Evolutionary conservation across 2,113 vertebrate genomes (phyloP).

Genomic region (Rhegmatorhina hoffmannsi): DNA sequence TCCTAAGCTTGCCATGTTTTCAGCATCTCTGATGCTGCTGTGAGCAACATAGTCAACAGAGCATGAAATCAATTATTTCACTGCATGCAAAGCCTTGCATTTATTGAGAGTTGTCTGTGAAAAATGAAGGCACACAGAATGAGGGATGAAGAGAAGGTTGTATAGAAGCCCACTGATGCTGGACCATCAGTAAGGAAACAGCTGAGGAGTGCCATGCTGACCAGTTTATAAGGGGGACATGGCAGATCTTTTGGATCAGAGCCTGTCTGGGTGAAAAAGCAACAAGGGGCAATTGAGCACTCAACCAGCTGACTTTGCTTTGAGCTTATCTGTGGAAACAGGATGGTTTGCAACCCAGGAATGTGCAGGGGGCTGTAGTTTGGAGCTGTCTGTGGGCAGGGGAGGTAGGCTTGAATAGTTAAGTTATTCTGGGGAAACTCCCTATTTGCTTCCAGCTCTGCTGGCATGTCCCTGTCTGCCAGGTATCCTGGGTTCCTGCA

Average conservation of each 20-base stretch:
- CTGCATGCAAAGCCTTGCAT: neutral
- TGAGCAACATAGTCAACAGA: neutral
- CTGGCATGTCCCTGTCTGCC: neutral
- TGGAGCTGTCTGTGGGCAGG: neutral
- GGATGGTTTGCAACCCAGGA: neutral
- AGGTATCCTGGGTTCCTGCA: neutral
- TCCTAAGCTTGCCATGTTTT: neutral
- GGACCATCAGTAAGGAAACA: neutral
- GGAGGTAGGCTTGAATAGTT: neutral
- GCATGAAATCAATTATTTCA: constrained; percentile 7
- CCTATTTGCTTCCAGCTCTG: neutral
- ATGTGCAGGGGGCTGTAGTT: neutral
- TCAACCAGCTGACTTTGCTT: neutral
- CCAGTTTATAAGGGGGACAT: neutral
- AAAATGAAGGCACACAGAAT: neutral
- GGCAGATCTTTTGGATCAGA: neutral
- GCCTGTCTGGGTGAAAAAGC: neutral
- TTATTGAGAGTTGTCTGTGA: neutral
- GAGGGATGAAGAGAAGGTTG: neutral
- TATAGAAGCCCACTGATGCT: neutral
- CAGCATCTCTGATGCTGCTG: neutral
- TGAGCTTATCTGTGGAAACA: neutral
- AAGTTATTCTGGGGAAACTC: neutral
- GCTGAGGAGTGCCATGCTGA: neutral
- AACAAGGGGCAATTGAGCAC: neutral